Evolutionary conservation across 2,888 invertebrate species (phyloP).

Genomic region (Piscicola geometra): DNA sequence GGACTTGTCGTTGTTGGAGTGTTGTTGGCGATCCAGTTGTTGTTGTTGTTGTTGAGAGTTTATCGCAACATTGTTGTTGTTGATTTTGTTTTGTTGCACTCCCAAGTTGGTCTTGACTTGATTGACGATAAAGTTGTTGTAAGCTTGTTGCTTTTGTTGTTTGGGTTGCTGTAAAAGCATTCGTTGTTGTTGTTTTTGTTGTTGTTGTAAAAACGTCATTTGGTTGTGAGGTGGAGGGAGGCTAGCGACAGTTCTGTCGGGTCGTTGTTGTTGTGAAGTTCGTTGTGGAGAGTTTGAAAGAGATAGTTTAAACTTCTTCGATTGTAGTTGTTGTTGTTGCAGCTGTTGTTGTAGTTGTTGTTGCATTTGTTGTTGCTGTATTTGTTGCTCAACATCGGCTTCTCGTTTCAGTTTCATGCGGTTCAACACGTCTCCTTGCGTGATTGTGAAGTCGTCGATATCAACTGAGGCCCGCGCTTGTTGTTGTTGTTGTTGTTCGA

Average conservation of each 20-base stretch:
- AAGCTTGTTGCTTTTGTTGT: background rate
- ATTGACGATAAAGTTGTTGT: background rate
- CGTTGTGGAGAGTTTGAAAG: background rate
- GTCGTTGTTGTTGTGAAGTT: background rate
- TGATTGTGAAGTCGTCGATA: background rate
- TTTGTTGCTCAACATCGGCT: too few relatives aligned
- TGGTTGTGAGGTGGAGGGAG: background rate
- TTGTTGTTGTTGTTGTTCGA: too few relatives aligned
- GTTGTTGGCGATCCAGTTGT: too few relatives aligned
- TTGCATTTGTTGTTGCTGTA: too few relatives aligned
- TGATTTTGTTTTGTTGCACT: background rate
- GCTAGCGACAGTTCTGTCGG: background rate
- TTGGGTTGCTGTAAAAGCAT: too few relatives aligned
- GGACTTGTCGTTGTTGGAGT: background rate
- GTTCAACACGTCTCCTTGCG: slow-evolving; percentile 23
- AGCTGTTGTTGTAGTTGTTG: too few relatives aligned
- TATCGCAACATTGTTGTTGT: background rate
- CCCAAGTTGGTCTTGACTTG: background rate
- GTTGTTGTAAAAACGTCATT: background rate
- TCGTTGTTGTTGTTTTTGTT: too few relatives aligned
- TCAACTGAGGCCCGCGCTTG: too few relatives aligned
- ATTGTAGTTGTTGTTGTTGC: too few relatives aligned
- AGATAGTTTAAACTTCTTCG: background rate
- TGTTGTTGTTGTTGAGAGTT: background rate
- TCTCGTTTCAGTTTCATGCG: slow-evolving; percentile 9